Conservation (phyloP, 2,888 invertebrate species). For the Caenorhabditis parvicauda region DNA sequence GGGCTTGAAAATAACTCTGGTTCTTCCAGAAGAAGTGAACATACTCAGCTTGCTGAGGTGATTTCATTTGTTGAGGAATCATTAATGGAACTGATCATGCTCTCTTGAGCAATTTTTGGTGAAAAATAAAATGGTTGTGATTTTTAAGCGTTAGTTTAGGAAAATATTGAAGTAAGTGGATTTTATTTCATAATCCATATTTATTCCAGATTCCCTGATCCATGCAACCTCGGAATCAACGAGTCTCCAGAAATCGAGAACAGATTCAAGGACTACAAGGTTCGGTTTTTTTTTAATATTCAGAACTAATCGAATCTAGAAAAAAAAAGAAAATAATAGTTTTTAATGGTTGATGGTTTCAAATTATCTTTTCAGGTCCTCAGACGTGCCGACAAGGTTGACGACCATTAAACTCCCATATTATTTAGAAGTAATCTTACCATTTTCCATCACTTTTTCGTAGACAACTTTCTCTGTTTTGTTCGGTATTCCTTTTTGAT, state of each 20-base stretch:
- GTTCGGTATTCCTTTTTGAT: no score
- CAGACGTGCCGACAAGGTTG: conserved; percentile 58
- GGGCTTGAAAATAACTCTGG: no score
- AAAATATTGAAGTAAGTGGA: background rate
- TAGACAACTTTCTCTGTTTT: no score
- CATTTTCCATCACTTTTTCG: no score
- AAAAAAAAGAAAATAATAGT: no score
- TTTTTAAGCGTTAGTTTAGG: no score
- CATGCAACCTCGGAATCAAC: conserved; percentile 56
- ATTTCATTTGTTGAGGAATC: no score
- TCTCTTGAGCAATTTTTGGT: conserved; percentile 4
- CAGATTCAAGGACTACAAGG: conserved; percentile 60
- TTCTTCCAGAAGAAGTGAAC: no score
- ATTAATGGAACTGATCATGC: no score
- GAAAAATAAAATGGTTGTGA: background rate
- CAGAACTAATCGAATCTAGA: background rate
- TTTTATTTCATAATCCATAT: background rate
- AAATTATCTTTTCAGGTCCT: conserved; percentile 39
- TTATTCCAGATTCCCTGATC: conserved; percentile 49
- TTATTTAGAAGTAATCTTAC: no score
- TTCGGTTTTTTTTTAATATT: conserved; percentile 1
- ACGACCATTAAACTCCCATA: conserved; percentile 57
- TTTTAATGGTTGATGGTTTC: background rate
- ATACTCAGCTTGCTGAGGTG: no score
- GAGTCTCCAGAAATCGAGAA: conserved; percentile 51